These are phyloP conservation scores for Drosophila sordidula DNA, from an alignment of 2,888 invertebrate genomes.

Conservation along the genomic window DNA sequence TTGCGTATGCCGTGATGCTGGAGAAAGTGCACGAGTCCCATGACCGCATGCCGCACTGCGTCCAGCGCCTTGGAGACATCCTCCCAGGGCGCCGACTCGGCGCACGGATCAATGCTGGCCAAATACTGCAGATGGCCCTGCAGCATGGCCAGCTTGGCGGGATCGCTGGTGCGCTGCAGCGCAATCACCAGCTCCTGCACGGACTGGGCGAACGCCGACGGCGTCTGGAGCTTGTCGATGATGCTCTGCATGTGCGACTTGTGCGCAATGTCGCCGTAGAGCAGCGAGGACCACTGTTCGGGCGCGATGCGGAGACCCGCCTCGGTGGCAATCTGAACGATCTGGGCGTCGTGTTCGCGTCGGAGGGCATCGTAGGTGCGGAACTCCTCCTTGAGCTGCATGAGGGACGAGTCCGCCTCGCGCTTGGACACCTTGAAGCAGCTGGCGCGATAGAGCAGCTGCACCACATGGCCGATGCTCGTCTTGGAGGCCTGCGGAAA, in stretches of 20 bases:
- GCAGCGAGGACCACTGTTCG: conserved; percentile 98
- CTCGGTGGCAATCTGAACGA: conserved; percentile 99
- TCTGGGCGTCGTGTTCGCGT: conserved; percentile 98
- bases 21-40: conserved; percentile 91
- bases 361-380: conserved; percentile 96
- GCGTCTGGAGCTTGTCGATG: conserved; percentile 96
- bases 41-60: conserved; percentile 90
- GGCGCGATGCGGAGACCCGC: conserved; percentile 98
- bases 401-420: conserved; percentile 97
- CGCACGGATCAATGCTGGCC: conserved; percentile 94
- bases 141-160: conserved; percentile 91
- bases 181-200: conserved; percentile 96
- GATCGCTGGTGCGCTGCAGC: conserved; percentile 94
- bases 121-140: conserved; percentile 93
- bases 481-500: conserved; percentile 99
- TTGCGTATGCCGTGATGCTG: conserved; percentile 90
- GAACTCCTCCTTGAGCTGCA: conserved; percentile 99
- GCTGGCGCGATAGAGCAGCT: conserved; percentile 97
- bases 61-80: conserved; percentile 89
- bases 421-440: conserved; percentile 99
- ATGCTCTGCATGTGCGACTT: conserved; percentile 99
- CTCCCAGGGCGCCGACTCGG: conserved; percentile 89
- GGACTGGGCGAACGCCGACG: conserved; percentile 95
- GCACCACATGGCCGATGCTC: conserved; percentile 99
- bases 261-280: conserved; percentile 97